Base-by-base conservation (phyloP, 2,888 invertebrate species). In the Lithodes maja region DNA sequence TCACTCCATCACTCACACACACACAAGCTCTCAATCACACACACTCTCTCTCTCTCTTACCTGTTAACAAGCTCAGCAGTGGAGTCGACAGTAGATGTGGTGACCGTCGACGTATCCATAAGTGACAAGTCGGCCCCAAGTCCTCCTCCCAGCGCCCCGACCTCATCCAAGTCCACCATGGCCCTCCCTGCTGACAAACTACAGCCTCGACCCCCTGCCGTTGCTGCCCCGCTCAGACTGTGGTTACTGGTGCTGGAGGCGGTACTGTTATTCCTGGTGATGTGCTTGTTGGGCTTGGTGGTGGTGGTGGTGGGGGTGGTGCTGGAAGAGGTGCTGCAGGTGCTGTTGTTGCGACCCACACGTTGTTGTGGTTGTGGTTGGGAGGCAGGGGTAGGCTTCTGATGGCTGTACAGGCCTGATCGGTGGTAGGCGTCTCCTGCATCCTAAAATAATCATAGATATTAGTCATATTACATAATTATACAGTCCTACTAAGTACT, bases 331-430 rank as follows among this genome's bases (percentile, higher is more conserved):
- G 74, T 81, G 81, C 88, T 84, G 89, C 82, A 85, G n/a, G 86
- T 74, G 69, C 81, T 83, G 84, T 75, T 80, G 83, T 84, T 84
- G 49, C 82, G 78, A 5, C 82, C 69, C 9, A 81, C 77, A 50
- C 61, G 80, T 74, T 33, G 50, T 55, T 87, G 82, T 74, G 75
- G 80, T 50, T 75, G 75, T 3, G 82, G 83, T 33, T 33, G 33
- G 33, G 33, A 33, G 33, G 33, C 0, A 33, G 33, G 33, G 33
- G 33, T 33, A 33, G 33, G 33, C 33, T 33, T 33, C 15, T 91
- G 87, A 84, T 91, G 90, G 79, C 90, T 91, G 90, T 91, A 91
- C 12, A 91, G 84, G 15, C 91, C 91, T 1, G 91, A 90, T 12
- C 87, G 80, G 71, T 90, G 86, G 83, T 91, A 91, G 2, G 90